Evolutionary conservation across 2,888 invertebrate species (phyloP), one percentile per base, ranked within the genome.

Genomic region (Oxytorus armatus): DNA sequence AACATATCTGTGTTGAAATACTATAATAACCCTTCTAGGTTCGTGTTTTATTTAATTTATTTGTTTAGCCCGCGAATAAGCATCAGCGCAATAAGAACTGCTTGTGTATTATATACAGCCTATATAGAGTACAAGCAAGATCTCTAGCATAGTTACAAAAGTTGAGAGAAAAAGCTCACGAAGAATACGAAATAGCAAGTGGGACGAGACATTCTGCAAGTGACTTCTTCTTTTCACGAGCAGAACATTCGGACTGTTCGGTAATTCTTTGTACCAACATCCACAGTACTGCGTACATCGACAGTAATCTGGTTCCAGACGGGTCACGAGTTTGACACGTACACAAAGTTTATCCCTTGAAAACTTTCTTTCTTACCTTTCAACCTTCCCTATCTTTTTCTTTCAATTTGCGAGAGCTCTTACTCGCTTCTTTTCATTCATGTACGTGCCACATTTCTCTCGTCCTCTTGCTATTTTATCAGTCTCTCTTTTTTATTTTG

Each of bases 341-440:
- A 69, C 57, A 75, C 68, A 73, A 82, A 79, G 76, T 82, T 79
- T 75, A 75, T 75, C 42, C 65, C 61, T 49, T 10, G 59, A 47
- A 61, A 70, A 47, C 66, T 78, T 65, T 81, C 23, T 61, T 74
- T 68, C 65, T 57, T 53, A 23, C 25, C 39, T 51, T 51, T 59
- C 2, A n/a, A 47, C 69, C 16, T 74, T 59, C 29, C 57, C 68
- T 61, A 18, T 55, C 14, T 65, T 68, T 49, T 55, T 69, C 42
- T 72, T 65, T 70, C 57, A 55, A 57, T 70, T 65, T 49, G 36
- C n/a, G n/a, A n/a, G n/a, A 47, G 23, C 23, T 44, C 25, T 63
- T 55, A n/a, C 23, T 59, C 49, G 39, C 36, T 61, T 47, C 55
- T 70, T 68, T 77, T 25, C 1, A 53, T 70, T 42, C 59, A 16